Percentiles rank a stretch among this genome's conserved stretches.
Evolutionary conservation across 2,888 invertebrate genomes (phyloP).

Genomic region (Dryocosmus kuriphilus): DNA sequence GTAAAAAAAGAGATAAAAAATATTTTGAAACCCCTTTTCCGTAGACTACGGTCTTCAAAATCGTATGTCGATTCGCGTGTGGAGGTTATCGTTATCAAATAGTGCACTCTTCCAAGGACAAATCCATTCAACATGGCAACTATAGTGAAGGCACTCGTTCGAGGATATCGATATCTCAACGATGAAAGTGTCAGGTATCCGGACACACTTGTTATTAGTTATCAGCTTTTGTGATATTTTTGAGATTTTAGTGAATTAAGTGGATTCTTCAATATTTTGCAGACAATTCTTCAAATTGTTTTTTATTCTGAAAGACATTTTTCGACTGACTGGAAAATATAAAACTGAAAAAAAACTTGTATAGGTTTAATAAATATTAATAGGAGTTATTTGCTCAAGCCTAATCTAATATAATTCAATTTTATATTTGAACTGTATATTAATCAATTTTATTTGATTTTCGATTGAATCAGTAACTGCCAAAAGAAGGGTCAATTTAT

Average conservation of each 20-base stretch:
- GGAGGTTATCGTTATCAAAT: constrained; percentile 32
- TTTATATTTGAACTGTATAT: background rate
- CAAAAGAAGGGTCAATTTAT: background rate
- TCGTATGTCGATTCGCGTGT: constrained; percentile 46
- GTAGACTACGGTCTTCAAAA: background rate
- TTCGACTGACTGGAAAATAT: too few species aligned
- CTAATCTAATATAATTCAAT: background rate
- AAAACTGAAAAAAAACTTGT: background rate
- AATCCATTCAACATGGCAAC: constrained; percentile 64
- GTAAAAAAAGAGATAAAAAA: background rate
- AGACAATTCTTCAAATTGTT: too few species aligned
- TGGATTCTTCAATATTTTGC: too few species aligned
- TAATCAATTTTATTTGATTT: too few species aligned
- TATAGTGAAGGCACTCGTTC: constrained; percentile 62
- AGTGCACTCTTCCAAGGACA: constrained; percentile 38
- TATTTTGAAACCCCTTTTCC: background rate
- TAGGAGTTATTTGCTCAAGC: background rate
- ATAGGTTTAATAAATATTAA: background rate
- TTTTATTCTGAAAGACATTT: too few species aligned
- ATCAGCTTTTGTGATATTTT: background rate
- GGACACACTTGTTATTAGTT: background rate
- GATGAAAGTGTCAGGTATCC: constrained; percentile 71
- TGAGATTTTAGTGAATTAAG: background rate
- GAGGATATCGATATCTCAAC: constrained; percentile 65
- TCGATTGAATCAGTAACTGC: background rate